A percentile compares a stretch with the other conserved stretches of the same genome.
Conservation (phyloP, 2,888 invertebrate species). For the Ferdinandea cuprea region DNA sequence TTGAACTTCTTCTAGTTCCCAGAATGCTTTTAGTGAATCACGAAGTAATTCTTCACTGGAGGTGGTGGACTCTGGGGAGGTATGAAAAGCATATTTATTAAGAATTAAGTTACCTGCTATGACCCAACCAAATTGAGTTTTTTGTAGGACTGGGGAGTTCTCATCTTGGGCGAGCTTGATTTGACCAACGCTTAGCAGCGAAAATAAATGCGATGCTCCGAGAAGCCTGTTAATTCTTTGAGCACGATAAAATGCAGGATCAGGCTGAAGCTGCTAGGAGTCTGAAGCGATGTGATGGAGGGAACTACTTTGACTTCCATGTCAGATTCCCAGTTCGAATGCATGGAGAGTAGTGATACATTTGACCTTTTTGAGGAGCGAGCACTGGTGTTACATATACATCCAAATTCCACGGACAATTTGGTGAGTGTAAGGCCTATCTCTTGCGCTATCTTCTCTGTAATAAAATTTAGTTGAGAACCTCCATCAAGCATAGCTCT, state of each 20-base stretch:
- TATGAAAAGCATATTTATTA: no score
- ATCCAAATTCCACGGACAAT: no score
- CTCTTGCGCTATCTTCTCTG: no score
- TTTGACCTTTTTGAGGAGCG: not conserved
- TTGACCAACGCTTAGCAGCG: slow-evolving; percentile 1
- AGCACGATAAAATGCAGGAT: slow-evolving; percentile 7
- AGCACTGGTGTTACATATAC: not conserved
- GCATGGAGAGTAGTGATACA: not conserved
- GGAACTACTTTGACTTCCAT: slow-evolving; percentile 10
- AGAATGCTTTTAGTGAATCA: no score
- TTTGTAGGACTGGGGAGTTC: not conserved
- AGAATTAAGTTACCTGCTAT: no score
- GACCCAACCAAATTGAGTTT: slow-evolving; percentile 1
- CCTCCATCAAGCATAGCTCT: slow-evolving; percentile 9
- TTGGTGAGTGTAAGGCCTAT: no score
- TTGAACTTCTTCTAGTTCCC: no score
- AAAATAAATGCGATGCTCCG: slow-evolving; percentile 13
- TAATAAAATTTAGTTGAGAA: not conserved
- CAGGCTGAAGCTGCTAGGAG: not conserved
- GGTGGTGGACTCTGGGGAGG: no score
- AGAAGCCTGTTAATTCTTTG: slow-evolving; percentile 7
- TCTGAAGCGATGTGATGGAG: not conserved
- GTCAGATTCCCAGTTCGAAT: not conserved
- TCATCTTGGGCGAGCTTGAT: not conserved
- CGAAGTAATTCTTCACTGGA: no score